Conservation (phyloP, 2,797 vertebrate genomes). For the Sphenodon punctatus region DNA sequence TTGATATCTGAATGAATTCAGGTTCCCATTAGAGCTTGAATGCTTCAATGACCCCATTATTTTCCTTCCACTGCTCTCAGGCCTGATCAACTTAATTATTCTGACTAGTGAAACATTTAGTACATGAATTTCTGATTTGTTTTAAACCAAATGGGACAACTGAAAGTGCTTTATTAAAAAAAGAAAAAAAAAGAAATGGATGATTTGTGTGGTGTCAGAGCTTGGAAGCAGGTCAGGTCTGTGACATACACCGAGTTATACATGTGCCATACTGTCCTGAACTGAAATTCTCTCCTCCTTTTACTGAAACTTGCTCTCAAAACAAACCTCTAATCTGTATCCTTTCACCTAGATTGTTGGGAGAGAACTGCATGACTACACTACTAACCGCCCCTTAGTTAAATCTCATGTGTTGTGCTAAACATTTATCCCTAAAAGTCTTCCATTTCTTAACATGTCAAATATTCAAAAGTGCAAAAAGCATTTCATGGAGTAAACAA, state of each 20-base stretch:
- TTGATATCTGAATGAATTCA: slow-evolving; percentile 76
- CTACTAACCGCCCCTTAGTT: neutral
- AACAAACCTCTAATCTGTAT: neutral
- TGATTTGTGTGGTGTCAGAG: neutral
- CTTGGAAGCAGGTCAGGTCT: slow-evolving; percentile 46
- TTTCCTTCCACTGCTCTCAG: slow-evolving; percentile 72
- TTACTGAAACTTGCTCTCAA: neutral
- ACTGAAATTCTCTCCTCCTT: neutral
- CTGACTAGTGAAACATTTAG: slow-evolving; percentile 76
- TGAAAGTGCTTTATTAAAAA: slow-evolving; percentile 59
- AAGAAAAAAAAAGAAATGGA: slow-evolving; percentile 21
- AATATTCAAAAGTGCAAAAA: slow-evolving; percentile 32
- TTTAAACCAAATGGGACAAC: slow-evolving; percentile 72
- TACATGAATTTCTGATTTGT: slow-evolving; percentile 72
- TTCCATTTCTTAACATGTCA: slow-evolving; percentile 11
- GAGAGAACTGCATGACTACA: neutral
- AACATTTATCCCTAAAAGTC: neutral
- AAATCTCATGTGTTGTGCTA: neutral
- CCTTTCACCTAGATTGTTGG: neutral
- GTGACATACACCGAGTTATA: slow-evolving; percentile 4
- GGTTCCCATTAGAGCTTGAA: slow-evolving; percentile 74
- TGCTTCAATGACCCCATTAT: slow-evolving; percentile 77
- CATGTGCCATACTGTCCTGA: neutral
- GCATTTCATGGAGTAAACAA: slow-evolving; percentile 27
- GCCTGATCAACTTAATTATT: slow-evolving; percentile 81